Percentiles rank a stretch among this genome's conserved stretches.
phyloP scores from a whole-genome alignment of 2,888 invertebrate species.

The Gerris lacustris region DNA sequence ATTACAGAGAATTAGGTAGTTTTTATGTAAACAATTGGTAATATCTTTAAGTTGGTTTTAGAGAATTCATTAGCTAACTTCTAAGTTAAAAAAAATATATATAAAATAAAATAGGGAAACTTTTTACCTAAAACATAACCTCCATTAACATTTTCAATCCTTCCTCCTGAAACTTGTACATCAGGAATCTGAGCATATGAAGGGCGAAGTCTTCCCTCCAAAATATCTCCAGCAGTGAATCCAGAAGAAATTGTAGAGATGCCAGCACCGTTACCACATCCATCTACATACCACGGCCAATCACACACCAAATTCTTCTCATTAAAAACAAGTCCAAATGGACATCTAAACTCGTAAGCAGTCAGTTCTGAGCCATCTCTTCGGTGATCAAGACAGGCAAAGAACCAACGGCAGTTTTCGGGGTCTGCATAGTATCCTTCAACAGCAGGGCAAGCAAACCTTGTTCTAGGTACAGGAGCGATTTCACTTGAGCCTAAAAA shows the following conservation, averaged over 20 bases:
- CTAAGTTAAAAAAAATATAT: neutral
- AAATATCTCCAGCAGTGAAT: constrained; percentile 32
- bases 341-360: constrained; percentile 70
- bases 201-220: constrained; percentile 33
- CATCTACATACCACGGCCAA: constrained; percentile 53
- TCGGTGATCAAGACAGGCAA: constrained; percentile 61
- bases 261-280: constrained; percentile 21
- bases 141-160: constrained; percentile 30
- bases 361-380: constrained; percentile 39
- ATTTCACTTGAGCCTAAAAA: constrained; percentile 49
- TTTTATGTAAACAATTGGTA: too few species aligned
- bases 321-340: constrained; percentile 66
- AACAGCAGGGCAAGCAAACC: constrained; percentile 52
- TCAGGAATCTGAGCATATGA: constrained; percentile 34
- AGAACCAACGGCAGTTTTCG: constrained; percentile 73
- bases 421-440: constrained; percentile 67
- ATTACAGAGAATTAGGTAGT: too few species aligned
- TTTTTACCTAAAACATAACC: constrained; percentile 31
- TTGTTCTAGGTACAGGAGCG: constrained; percentile 53
- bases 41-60: too few species aligned
- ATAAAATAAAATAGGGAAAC: neutral
- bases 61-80: too few species aligned
- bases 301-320: constrained; percentile 56
- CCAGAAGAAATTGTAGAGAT: constrained; percentile 19
- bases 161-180: constrained; percentile 34